A percentile compares a stretch with the other conserved stretches of the same genome.
phyloP scores from a whole-genome alignment of 2,888 invertebrate species.

The Octonoba sinensis region DNA sequence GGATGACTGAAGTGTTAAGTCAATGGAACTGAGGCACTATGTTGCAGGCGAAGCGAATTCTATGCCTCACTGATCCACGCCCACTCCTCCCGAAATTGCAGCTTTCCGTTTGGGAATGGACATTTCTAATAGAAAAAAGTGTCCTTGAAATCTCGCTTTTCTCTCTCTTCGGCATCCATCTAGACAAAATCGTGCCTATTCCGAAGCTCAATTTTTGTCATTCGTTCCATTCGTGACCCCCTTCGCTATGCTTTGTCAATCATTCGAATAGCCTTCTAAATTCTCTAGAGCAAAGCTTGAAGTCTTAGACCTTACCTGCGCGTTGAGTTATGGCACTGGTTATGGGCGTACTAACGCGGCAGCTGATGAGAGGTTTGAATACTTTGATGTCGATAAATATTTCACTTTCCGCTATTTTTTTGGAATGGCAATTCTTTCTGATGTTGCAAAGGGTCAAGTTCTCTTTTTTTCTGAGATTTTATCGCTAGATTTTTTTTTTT shows the following conservation, averaged over 20 bases:
- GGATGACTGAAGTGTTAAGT: background rate
- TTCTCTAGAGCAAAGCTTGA: too few relatives aligned
- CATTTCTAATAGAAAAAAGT: conserved; percentile 3
- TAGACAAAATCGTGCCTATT: conserved; percentile 36
- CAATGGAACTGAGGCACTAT: background rate
- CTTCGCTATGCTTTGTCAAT: conserved; percentile 52
- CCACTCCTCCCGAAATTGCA: conserved; percentile 12
- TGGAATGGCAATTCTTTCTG: too few relatives aligned
- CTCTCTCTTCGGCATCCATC: conserved; percentile 8
- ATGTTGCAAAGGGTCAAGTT: too few relatives aligned
- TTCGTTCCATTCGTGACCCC: conserved; percentile 32
- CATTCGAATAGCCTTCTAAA: conserved; percentile 24
- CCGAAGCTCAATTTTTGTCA: conserved; percentile 21
- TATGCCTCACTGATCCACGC: background rate
- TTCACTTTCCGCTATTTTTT: too few relatives aligned
- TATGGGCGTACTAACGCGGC: too few relatives aligned
- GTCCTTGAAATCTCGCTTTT: conserved; percentile 33
- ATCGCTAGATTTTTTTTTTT: too few relatives aligned
- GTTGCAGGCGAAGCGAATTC: background rate
- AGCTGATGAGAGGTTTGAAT: too few relatives aligned
- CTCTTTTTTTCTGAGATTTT: too few relatives aligned
- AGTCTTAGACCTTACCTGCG: too few relatives aligned
- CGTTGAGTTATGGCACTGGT: too few relatives aligned
- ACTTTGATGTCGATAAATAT: too few relatives aligned
- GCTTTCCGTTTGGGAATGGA: background rate